Evolutionary conservation across 1,140 invertebrate genomes (phyloP).

Genomic region (Zaprionus taronus): DNA sequence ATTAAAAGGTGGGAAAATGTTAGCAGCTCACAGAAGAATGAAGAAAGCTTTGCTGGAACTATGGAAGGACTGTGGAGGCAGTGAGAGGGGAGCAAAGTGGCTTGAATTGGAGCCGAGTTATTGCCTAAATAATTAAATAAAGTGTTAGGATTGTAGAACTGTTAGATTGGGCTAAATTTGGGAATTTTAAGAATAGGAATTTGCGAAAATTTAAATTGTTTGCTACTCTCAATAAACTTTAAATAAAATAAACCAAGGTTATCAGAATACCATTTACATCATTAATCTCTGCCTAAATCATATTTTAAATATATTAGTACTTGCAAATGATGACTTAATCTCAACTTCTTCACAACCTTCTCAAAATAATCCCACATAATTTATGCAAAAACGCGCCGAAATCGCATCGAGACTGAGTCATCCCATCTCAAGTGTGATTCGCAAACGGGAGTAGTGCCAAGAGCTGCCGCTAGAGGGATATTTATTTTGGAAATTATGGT

Average conservation of each 20-base stretch:
- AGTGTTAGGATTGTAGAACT: no score
- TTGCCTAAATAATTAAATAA: no score
- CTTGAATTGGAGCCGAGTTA: no score
- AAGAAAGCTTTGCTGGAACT: background rate
- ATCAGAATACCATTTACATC: no score
- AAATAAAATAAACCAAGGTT: no score
- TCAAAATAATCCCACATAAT: background rate
- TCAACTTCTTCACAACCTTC: background rate
- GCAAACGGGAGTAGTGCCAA: constrained; percentile 1
- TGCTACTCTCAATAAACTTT: no score
- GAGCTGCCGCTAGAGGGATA: constrained; percentile 40
- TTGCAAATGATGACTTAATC: no score
- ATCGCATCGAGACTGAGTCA: background rate
- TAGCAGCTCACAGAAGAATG: constrained; percentile 41
- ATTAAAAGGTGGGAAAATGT: constrained; percentile 82
- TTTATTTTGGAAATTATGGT: background rate
- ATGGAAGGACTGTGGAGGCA: background rate
- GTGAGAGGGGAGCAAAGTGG: background rate
- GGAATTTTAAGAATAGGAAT: no score
- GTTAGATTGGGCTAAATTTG: no score
- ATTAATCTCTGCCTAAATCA: no score
- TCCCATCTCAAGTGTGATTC: background rate
- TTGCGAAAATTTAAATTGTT: no score
- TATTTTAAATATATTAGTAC: no score
- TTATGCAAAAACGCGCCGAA: background rate